Percentiles rank a stretch among this genome's conserved stretches.
phyloP scores from a whole-genome alignment of 2,888 invertebrate species.

The Cheiracanthium punctorium region DNA sequence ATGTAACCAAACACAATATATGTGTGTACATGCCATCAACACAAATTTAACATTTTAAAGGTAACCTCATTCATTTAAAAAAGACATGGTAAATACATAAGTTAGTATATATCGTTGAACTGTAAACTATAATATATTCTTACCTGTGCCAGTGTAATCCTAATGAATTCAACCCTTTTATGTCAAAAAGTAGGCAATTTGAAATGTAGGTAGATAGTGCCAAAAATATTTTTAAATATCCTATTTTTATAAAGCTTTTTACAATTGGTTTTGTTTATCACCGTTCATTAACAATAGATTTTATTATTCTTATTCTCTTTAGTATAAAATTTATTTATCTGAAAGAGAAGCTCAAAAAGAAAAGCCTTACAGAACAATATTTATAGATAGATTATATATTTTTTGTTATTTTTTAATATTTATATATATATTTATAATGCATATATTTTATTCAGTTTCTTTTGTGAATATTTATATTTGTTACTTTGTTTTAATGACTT shows the following conservation, averaged over 20 bases:
- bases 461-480: conserved; percentile 12
- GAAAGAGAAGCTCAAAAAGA: background rate
- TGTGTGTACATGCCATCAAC: no score
- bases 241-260: background rate
- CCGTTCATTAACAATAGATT: background rate
- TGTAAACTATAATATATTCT: no score
- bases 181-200: background rate
- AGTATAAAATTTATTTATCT: background rate
- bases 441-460: conserved; percentile 15
- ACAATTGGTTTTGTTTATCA: background rate
- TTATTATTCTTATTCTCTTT: background rate
- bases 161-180: no score
- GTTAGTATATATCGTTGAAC: no score
- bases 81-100: no score
- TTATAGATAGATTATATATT: conserved; percentile 8
- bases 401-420: conserved; percentile 16
- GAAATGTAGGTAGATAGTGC: background rate
- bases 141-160: no score
- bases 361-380: conserved; percentile 14
- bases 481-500: conserved; percentile 8
- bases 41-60: no score
- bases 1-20: no score
- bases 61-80: no score
- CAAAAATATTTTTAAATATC: background rate
- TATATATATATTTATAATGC: background rate